Evolutionary conservation across 2,888 invertebrate genomes (phyloP).

Genomic region (Arctia plantaginis): DNA sequence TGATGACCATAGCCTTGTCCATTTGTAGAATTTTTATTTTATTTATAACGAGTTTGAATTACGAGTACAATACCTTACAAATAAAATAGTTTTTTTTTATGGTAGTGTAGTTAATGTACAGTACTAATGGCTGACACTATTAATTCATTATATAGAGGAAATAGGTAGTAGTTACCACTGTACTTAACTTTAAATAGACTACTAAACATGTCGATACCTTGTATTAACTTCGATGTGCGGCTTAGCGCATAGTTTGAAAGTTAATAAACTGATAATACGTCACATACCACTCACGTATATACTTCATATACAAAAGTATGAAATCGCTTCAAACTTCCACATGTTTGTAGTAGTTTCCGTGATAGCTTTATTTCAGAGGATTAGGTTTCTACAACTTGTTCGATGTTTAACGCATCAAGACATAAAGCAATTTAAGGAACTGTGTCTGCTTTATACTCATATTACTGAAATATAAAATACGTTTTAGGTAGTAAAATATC

Average conservation of each 20-base stretch:
- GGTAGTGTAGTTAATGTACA: too few relatives aligned
- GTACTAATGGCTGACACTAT: not conserved
- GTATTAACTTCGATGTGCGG: slow-evolving; percentile 6
- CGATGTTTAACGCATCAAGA: not conserved
- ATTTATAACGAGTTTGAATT: too few relatives aligned
- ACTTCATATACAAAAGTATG: not conserved
- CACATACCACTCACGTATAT: not conserved
- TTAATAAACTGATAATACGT: slow-evolving; percentile 9
- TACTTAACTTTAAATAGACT: not conserved
- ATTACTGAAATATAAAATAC: not conserved
- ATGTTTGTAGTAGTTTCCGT: slow-evolving; percentile 4
- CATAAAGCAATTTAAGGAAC: not conserved
- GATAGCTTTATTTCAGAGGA: slow-evolving; percentile 8
- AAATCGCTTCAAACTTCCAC: slow-evolving; percentile 12
- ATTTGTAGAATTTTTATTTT: not conserved
- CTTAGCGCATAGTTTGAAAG: slow-evolving; percentile 7
- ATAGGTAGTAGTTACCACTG: not conserved
- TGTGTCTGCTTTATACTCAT: not conserved
- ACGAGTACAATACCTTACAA: too few relatives aligned
- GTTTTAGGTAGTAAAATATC: not conserved
- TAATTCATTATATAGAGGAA: not conserved
- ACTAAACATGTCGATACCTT: not conserved
- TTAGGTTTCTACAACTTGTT: not conserved
- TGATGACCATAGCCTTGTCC: not conserved
- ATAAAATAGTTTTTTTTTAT: too few relatives aligned